Evolutionary conservation across 2,888 invertebrate species (phyloP).

Genomic region (Phyllotreta cruciferae): DNA sequence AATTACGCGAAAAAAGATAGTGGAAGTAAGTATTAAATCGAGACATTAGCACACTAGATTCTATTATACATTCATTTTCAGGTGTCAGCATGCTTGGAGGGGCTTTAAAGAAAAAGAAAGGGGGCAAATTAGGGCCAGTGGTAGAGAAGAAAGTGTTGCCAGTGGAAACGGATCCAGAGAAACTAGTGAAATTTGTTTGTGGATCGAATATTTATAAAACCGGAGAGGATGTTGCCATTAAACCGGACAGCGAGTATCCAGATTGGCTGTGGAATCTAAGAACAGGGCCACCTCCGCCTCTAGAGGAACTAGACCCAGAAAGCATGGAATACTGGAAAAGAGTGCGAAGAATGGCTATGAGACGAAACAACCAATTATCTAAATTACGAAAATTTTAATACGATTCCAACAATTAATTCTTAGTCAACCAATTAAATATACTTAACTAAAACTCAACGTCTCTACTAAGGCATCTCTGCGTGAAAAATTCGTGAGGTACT

Average conservation of each 20-base stretch:
- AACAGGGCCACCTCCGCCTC: slow-evolving; percentile 67
- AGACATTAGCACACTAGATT: background rate
- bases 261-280: slow-evolving; percentile 88
- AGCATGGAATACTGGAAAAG: slow-evolving; percentile 84
- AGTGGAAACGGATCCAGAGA: slow-evolving; percentile 84
- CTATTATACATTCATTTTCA: slow-evolving; percentile 38
- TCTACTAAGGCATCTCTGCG: slow-evolving; percentile 68
- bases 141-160: slow-evolving; percentile 77
- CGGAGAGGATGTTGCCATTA: slow-evolving; percentile 80
- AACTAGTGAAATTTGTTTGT: slow-evolving; percentile 79
- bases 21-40: slow-evolving; percentile 44
- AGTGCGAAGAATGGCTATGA: slow-evolving; percentile 70
- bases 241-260: slow-evolving; percentile 85
- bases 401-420: background rate
- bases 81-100: slow-evolving; percentile 58
- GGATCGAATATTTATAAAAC: slow-evolving; percentile 84
- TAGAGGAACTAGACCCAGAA: slow-evolving; percentile 80
- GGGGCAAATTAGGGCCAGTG: slow-evolving; percentile 67
- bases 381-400: slow-evolving; percentile 68
- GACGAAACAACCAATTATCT: slow-evolving; percentile 68
- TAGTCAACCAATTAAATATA: slow-evolving; percentile 4
- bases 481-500: slow-evolving; percentile 70
- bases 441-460: slow-evolving; percentile 62
- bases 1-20: slow-evolving; percentile 53
- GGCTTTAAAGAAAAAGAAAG: slow-evolving; percentile 68